Percentiles rank a stretch among this genome's conserved stretches.
Evolutionary conservation across 2,797 vertebrate species (phyloP).

Genomic region (Cyclopterus lumpus): DNA sequence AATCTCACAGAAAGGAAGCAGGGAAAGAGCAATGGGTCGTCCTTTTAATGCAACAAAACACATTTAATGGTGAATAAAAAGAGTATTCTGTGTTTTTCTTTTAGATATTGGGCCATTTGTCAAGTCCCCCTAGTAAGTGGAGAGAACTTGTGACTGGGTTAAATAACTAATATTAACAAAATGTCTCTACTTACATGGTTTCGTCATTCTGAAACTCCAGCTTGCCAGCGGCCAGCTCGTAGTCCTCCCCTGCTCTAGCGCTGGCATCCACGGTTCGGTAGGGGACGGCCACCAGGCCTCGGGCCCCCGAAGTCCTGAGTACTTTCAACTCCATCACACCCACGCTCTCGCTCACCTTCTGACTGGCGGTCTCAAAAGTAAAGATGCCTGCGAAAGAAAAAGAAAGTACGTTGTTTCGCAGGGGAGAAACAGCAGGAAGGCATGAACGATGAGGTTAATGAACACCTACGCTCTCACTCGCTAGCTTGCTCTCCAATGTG

Average conservation of each 20-base stretch:
- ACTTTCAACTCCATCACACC: slow-evolving; percentile 83
- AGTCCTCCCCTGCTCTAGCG: slow-evolving; percentile 87
- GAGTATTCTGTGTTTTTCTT: neutral
- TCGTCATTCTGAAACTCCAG: slow-evolving; percentile 90
- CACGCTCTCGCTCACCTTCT: slow-evolving; percentile 85
- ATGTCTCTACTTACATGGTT: slow-evolving; percentile 85
- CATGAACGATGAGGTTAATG: slow-evolving; percentile 15
- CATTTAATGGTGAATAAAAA: neutral
- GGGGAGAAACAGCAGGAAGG: slow-evolving; percentile 13
- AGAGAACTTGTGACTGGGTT: neutral
- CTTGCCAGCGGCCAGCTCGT: slow-evolving; percentile 83
- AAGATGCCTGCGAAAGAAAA: slow-evolving; percentile 82
- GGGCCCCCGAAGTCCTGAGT: slow-evolving; percentile 83
- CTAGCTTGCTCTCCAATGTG: slow-evolving; percentile 32
- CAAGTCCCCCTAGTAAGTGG: neutral
- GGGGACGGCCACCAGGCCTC: slow-evolving; percentile 83
- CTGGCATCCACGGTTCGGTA: slow-evolving; percentile 84
- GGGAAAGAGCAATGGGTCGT: neutral
- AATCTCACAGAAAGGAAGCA: slow-evolving; percentile 29
- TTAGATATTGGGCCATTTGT: neutral
- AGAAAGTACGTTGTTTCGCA: neutral
- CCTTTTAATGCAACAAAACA: neutral
- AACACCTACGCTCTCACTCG: slow-evolving; percentile 36
- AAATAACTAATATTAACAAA: neutral
- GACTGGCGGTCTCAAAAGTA: slow-evolving; percentile 82